A percentile compares a stretch with the other conserved stretches of the same genome.
Conservation (phyloP, 2,888 invertebrate genomes). For the Cylloceria caligata region DNA sequence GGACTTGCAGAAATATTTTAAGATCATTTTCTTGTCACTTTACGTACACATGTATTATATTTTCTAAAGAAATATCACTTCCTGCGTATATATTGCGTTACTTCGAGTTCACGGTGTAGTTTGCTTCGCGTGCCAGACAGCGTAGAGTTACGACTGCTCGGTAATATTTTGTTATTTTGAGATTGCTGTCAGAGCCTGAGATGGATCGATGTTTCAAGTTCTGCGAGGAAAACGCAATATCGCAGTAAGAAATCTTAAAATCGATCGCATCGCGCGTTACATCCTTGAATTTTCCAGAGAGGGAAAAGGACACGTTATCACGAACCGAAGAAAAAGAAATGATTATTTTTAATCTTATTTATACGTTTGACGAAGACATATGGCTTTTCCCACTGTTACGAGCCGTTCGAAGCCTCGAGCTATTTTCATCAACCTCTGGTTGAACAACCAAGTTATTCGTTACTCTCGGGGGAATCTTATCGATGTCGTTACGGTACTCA, state of each 20-base stretch:
- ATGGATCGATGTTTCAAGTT: conserved; percentile 54
- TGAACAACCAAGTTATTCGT: conserved; percentile 3
- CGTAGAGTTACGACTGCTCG: conserved; percentile 38
- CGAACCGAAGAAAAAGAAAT: no score
- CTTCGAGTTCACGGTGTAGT: conserved; percentile 3
- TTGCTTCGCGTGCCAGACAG: conserved; percentile 34
- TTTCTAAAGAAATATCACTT: neutral
- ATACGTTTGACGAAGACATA: no score
- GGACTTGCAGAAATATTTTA: no score
- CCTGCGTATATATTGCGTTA: no score
- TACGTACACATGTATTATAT: neutral
- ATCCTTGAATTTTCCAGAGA: conserved; percentile 6
- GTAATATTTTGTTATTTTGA: conserved; percentile 56
- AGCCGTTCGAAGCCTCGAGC: neutral
- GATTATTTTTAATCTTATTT: no score
- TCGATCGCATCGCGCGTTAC: conserved; percentile 26
- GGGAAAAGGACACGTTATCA: neutral
- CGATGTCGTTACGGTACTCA: neutral
- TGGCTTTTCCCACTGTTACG: neutral
- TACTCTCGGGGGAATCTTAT: conserved; percentile 9
- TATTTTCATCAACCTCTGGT: neutral
- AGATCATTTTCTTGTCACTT: no score
- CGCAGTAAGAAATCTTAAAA: conserved; percentile 31
- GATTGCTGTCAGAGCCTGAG: conserved; percentile 29
- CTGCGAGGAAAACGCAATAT: conserved; percentile 32